Evolutionary conservation across 2,888 invertebrate species (phyloP).

Genomic region (Yponomeuta sedellus): DNA sequence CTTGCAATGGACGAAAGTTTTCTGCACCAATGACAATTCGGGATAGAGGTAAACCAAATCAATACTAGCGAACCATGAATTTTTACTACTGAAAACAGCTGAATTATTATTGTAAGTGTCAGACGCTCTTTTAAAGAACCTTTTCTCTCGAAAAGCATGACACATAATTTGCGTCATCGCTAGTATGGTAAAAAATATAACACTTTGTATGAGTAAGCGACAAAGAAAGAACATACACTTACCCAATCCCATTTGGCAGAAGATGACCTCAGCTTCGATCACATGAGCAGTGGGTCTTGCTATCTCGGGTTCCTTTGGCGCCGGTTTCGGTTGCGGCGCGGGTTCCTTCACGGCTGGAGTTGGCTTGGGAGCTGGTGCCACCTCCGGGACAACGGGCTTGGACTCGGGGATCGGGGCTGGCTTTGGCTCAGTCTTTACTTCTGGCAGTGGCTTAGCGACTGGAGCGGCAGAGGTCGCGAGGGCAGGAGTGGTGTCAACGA

Average conservation of each 20-base stretch:
- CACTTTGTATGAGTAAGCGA: slow-evolving; percentile 1
- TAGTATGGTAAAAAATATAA: neutral
- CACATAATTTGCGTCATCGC: slow-evolving; percentile 3
- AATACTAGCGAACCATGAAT: neutral
- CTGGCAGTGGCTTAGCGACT: slow-evolving; percentile 20
- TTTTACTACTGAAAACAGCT: neutral
- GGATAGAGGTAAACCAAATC: neutral
- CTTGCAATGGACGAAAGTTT: neutral
- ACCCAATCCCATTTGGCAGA: slow-evolving; percentile 85
- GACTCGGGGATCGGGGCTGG: slow-evolving; percentile 26
- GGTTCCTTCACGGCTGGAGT: slow-evolving; percentile 22
- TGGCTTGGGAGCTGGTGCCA: slow-evolving; percentile 34
- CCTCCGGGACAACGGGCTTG: slow-evolving; percentile 21
- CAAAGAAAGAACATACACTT: slow-evolving; percentile 41
- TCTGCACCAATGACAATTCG: neutral
- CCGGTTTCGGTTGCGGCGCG: slow-evolving; percentile 21
- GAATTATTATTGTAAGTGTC: neutral
- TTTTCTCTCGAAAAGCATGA: slow-evolving; percentile 3
- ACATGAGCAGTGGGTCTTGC: slow-evolving; percentile 50
- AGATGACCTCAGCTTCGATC: slow-evolving; percentile 82
- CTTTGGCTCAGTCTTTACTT: slow-evolving; percentile 22
- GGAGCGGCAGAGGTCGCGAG: slow-evolving; percentile 29
- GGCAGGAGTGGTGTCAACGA: slow-evolving; percentile 26
- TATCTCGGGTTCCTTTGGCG: slow-evolving; percentile 21
- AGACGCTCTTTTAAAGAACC: neutral